Percentiles rank a stretch among this genome's conserved stretches.
phyloP scores from a whole-genome alignment of 2,888 invertebrate species.

The Paralinhomoeus sp. region DNA sequence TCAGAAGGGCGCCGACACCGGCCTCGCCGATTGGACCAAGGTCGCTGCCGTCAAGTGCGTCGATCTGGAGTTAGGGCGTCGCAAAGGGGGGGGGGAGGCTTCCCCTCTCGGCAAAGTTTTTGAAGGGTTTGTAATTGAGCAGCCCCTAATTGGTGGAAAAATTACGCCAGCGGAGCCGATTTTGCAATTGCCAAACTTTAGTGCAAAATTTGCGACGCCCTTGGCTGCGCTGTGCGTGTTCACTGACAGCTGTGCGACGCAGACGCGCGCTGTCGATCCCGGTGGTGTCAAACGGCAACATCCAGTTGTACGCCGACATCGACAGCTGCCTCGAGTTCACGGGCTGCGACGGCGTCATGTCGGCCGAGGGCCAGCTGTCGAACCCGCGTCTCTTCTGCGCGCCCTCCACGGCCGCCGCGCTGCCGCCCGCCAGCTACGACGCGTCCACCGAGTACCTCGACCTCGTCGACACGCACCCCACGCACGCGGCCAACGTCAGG shows the following conservation, averaged over 20 bases:
- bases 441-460: slow-evolving; percentile 67
- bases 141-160: no score
- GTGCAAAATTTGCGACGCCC: no score
- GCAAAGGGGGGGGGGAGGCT: no score
- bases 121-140: no score
- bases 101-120: no score
- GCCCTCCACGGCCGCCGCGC: slow-evolving; percentile 1
- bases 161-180: no score
- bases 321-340: slow-evolving; percentile 59
- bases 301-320: slow-evolving; percentile 68
- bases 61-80: no score
- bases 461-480: slow-evolving; percentile 55
- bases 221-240: no score
- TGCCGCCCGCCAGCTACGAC: slow-evolving; percentile 42
- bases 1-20: slow-evolving; percentile 87
- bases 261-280: slow-evolving; percentile 67
- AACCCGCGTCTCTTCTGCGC: slow-evolving; percentile 69
- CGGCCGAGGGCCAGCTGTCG: slow-evolving; percentile 71
- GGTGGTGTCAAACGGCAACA: slow-evolving; percentile 90
- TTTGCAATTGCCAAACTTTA: no score
- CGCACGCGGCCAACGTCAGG: slow-evolving; percentile 63
- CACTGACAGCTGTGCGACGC: slow-evolving; percentile 3
- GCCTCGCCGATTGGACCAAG: slow-evolving; percentile 75
- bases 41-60: slow-evolving; percentile 66
- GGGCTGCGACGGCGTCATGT: slow-evolving; percentile 44